These are phyloP conservation scores for Papilio polytes DNA, from an alignment of 1,140 invertebrate genomes.

Conservation along the genomic window DNA sequence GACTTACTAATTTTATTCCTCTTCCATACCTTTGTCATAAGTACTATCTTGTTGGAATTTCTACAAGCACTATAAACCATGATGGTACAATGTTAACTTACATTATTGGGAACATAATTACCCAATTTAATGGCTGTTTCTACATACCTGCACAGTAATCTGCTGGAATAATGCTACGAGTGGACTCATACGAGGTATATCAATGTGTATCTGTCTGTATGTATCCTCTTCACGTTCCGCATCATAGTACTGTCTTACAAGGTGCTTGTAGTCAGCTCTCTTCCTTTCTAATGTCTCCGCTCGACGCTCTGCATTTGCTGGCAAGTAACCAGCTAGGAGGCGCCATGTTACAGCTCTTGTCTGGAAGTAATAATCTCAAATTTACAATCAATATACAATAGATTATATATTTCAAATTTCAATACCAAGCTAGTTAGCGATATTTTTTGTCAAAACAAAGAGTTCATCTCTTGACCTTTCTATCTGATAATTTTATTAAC, in stretches of 20 bases:
- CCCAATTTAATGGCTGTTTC: no score
- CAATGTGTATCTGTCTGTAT: slow-evolving; percentile 90
- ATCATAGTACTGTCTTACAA: slow-evolving; percentile 98
- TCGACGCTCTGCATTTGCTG: slow-evolving; percentile 94
- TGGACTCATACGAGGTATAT: slow-evolving; percentile 78
- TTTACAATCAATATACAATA: background rate
- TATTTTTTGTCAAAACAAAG: slow-evolving; percentile 2
- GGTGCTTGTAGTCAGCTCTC: slow-evolving; percentile 96
- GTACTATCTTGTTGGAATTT: no score
- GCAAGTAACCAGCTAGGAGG: slow-evolving; percentile 93
- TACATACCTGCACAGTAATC: slow-evolving; percentile 69
- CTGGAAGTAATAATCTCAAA: slow-evolving; percentile 59
- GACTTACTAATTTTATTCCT: no score
- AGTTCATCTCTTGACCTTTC: background rate
- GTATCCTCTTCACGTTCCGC: slow-evolving; percentile 97
- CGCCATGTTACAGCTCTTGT: slow-evolving; percentile 87
- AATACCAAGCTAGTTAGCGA: no score
- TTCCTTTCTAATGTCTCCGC: slow-evolving; percentile 94
- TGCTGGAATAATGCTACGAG: slow-evolving; percentile 77
- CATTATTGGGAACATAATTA: no score
- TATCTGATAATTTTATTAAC: background rate
- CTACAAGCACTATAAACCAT: no score
- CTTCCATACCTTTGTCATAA: no score
- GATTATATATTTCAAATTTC: no score
- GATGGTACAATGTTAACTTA: no score